Conservation (phyloP, 1,140 invertebrate species). For the Leptinotarsa defecta region DNA sequence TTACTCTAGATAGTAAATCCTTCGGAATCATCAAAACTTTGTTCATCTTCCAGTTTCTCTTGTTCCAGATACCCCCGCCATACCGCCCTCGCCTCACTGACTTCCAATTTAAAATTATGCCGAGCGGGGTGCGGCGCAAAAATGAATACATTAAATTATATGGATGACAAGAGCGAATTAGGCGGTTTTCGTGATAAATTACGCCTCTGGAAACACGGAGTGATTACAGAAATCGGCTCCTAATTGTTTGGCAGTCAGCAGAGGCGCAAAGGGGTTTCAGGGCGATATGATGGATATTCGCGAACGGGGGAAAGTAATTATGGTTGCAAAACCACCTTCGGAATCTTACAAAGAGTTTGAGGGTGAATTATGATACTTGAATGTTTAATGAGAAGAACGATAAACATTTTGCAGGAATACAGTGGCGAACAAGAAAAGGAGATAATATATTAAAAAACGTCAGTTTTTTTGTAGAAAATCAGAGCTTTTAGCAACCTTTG, state of each 20-base stretch:
- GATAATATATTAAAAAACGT: too few species aligned
- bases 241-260: slow-evolving; percentile 18
- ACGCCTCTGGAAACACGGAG: slow-evolving; percentile 10
- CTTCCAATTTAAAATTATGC: slow-evolving; percentile 1
- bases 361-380: slow-evolving; percentile 4
- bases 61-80: background rate
- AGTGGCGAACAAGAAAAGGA: background rate
- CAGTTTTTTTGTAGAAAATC: too few species aligned
- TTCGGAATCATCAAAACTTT: background rate
- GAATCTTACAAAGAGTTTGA: slow-evolving; percentile 9
- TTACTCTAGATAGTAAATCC: background rate
- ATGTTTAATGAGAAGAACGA: background rate
- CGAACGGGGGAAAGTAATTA: background rate
- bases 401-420: background rate
- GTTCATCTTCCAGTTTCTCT: slow-evolving; percentile 1
- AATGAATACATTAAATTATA: slow-evolving; percentile 25
- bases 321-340: background rate
- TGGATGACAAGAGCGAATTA: slow-evolving; percentile 21
- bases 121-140: slow-evolving; percentile 6
- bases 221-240: slow-evolving; percentile 17
- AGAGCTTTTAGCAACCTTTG: too few species aligned
- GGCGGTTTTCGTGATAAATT: slow-evolving; percentile 16
- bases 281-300: background rate
- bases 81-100: background rate
- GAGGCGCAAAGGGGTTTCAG: background rate